These are phyloP conservation scores for Acomys russatus DNA, from an alignment of 2,797 vertebrate genomes.

Conservation along the genomic window DNA sequence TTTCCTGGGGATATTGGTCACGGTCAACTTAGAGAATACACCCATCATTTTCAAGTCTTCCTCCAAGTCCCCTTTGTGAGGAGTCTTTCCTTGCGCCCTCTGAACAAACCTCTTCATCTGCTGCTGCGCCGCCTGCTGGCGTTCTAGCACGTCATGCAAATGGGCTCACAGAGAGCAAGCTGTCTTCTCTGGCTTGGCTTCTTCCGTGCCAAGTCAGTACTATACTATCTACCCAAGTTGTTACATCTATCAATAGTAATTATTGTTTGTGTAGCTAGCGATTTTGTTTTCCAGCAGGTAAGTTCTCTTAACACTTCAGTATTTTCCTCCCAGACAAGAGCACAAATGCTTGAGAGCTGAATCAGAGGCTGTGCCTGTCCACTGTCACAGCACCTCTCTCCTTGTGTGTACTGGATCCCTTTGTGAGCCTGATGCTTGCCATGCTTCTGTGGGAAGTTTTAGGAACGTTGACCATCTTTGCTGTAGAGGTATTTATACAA, in stretches of 20 bases:
- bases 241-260: background rate
- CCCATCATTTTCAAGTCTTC: background rate
- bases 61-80: background rate
- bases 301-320: background rate
- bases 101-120: background rate
- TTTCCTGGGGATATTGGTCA: background rate
- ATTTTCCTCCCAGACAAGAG: background rate
- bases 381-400: background rate
- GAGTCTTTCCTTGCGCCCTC: background rate
- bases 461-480: background rate
- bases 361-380: background rate
- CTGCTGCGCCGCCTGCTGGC: background rate
- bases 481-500: background rate
- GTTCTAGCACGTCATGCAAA: background rate
- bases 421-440: background rate
- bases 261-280: background rate
- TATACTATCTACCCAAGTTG: background rate
- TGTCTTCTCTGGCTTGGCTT: background rate
- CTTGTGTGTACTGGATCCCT: background rate
- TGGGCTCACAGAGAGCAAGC: background rate
- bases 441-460: background rate
- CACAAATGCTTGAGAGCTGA: background rate
- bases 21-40: background rate
- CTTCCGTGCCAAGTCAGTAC: background rate
- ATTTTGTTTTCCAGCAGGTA: background rate